These are phyloP conservation scores for Rhodinocichla rosea DNA, from an alignment of 2,113 vertebrate genomes.

Conservation along the genomic window DNA sequence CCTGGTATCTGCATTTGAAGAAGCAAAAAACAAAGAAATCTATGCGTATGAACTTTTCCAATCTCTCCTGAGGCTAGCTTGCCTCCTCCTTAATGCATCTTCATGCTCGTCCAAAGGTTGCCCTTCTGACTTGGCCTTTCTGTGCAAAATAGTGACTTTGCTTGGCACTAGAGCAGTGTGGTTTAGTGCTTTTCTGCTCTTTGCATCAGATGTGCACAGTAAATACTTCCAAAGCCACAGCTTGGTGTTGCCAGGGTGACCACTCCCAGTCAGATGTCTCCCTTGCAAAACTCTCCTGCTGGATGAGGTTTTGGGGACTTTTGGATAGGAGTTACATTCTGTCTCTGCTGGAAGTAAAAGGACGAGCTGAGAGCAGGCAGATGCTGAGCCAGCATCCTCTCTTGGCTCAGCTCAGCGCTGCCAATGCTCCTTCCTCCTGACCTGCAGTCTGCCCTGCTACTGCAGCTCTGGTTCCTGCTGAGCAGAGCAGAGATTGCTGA, in stretches of 20 bases:
- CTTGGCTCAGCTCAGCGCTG: constrained; percentile 31
- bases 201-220: not conserved
- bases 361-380: not conserved
- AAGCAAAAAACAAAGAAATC: not conserved
- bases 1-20: not conserved
- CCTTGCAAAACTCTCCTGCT: not conserved
- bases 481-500: constrained; percentile 6
- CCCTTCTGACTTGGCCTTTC: not conserved
- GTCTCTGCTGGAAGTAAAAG: not conserved
- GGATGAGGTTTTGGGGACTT: not conserved
- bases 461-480: constrained; percentile 32
- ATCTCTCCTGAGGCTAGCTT: not conserved
- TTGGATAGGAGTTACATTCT: not conserved
- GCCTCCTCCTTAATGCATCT: not conserved
- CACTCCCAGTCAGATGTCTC: not conserved
- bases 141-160: not conserved
- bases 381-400: constrained; percentile 50
- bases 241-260: not conserved
- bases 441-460: constrained; percentile 7
- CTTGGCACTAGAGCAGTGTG: not conserved
- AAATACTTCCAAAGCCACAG: not conserved
- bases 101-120: not conserved
- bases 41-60: not conserved
- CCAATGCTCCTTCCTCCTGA: constrained; percentile 12
- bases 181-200: not conserved